A percentile compares a stretch with the other conserved stretches of the same genome.
These are phyloP conservation scores for Charina bottae DNA, from an alignment of 2,113 vertebrate species.

Conservation along the genomic window DNA sequence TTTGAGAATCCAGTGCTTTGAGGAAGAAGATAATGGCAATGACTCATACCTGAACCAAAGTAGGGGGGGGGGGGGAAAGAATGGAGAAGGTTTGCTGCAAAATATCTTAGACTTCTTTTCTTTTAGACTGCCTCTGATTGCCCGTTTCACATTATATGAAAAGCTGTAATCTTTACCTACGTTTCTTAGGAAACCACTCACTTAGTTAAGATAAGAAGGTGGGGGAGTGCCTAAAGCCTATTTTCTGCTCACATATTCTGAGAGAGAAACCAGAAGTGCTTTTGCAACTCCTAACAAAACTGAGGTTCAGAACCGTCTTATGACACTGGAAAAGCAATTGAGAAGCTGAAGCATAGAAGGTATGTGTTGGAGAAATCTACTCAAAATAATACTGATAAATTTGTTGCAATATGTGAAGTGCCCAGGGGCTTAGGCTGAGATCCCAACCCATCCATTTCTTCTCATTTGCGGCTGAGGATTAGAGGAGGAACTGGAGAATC, in stretches of 20 bases:
- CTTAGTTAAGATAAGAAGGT: background rate
- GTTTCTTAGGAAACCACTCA: conserved; percentile 34
- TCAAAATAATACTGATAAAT: background rate
- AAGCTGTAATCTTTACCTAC: conserved; percentile 49
- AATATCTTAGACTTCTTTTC: conserved; percentile 40
- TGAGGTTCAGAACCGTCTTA: background rate
- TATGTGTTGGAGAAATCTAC: background rate
- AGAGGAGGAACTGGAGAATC: background rate
- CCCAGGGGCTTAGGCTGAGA: background rate
- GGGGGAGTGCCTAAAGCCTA: background rate
- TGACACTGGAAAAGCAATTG: background rate
- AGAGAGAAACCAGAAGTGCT: conserved; percentile 18
- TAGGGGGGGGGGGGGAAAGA: background rate
- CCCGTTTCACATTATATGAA: conserved; percentile 43
- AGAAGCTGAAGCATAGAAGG: background rate
- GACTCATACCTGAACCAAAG: background rate
- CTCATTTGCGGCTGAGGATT: background rate
- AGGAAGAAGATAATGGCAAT: background rate
- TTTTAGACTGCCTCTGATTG: conserved; percentile 35
- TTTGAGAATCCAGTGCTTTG: background rate
- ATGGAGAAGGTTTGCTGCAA: conserved; percentile 15
- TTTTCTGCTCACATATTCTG: conserved; percentile 9
- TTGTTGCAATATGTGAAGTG: background rate
- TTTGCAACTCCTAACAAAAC: conserved; percentile 20
- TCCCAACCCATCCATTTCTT: background rate